phyloP scores from a whole-genome alignment of 2,113 vertebrate genomes.

The Syngnathus typhle region DNA sequence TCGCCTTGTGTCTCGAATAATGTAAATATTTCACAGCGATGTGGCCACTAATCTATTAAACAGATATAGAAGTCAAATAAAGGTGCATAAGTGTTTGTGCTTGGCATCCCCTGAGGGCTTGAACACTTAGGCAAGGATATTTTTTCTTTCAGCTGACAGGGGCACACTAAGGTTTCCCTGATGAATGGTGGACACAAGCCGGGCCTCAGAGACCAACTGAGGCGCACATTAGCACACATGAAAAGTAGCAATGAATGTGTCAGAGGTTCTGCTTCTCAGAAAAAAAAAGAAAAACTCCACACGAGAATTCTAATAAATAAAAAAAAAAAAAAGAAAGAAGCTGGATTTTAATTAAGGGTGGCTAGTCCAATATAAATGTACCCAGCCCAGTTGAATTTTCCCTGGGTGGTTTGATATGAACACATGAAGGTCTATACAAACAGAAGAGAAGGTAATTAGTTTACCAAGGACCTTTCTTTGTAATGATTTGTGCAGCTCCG shows the following conservation, averaged over 20 bases:
- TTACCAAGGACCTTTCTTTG: slow-evolving; percentile 35
- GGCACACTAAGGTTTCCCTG: slow-evolving; percentile 46
- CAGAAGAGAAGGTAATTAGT: slow-evolving; percentile 34
- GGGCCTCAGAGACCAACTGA: slow-evolving; percentile 18
- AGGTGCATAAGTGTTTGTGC: slow-evolving; percentile 68
- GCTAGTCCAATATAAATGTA: slow-evolving; percentile 2
- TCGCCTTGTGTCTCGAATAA: slow-evolving; percentile 69
- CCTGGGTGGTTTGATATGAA: not conserved
- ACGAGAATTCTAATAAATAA: not conserved
- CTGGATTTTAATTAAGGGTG: slow-evolving; percentile 13
- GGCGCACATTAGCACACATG: slow-evolving; percentile 9
- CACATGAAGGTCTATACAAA: slow-evolving; percentile 25
- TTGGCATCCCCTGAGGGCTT: slow-evolving; percentile 59
- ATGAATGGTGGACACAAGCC: slow-evolving; percentile 52
- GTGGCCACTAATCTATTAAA: slow-evolving; percentile 71
- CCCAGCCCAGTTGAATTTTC: not conserved
- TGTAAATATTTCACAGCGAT: slow-evolving; percentile 75
- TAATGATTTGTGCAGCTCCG: slow-evolving; percentile 29
- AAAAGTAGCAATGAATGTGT: slow-evolving; percentile 17
- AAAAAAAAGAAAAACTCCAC: not conserved
- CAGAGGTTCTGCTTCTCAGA: slow-evolving; percentile 13
- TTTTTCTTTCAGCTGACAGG: slow-evolving; percentile 51
- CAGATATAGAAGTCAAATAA: slow-evolving; percentile 77
- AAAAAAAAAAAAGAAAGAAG: not conserved
- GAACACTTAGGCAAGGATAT: slow-evolving; percentile 62